phyloP scores from a whole-genome alignment of 2,113 vertebrate species.

The Lampris megalopsis region DNA sequence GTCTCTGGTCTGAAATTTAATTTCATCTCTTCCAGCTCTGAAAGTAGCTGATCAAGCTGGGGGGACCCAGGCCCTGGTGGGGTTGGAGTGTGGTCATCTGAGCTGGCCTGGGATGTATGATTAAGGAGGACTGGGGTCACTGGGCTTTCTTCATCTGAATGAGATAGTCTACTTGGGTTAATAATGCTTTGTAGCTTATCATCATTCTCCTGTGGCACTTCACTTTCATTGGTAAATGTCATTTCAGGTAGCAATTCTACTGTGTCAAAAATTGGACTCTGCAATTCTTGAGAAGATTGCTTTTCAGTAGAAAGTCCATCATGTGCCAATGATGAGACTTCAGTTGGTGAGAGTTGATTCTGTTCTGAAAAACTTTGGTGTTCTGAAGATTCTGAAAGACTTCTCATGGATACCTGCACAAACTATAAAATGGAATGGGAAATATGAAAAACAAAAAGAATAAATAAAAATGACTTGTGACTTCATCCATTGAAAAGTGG shows the following conservation, averaged over 20 bases:
- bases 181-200: slow-evolving; percentile 1
- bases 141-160: slow-evolving; percentile 15
- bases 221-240: slow-evolving; percentile 9
- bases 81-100: slow-evolving; percentile 35
- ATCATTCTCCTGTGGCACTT: slow-evolving; percentile 20
- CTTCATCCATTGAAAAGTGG: slow-evolving; percentile 28
- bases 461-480: slow-evolving; percentile 28
- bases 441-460: slow-evolving; percentile 39
- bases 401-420: slow-evolving; percentile 72
- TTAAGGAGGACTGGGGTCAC: slow-evolving; percentile 33
- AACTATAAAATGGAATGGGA: slow-evolving; percentile 69
- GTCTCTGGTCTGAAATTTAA: slow-evolving; percentile 44
- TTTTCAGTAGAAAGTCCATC: slow-evolving; percentile 34
- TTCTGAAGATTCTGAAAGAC: slow-evolving; percentile 67
- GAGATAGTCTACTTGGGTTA: slow-evolving; percentile 28
- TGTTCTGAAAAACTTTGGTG: slow-evolving; percentile 40
- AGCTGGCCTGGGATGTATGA: slow-evolving; percentile 39
- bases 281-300: slow-evolving; percentile 25
- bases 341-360: slow-evolving; percentile 27
- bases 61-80: slow-evolving; percentile 47
- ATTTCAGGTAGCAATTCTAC: slow-evolving; percentile 47
- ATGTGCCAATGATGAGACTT: slow-evolving; percentile 12
- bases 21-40: slow-evolving; percentile 64
- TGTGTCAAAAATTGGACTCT: slow-evolving; percentile 37
- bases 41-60: slow-evolving; percentile 62